Conservation (phyloP, 2,888 invertebrate genomes). For the Drosophila suboccidentalis region DNA sequence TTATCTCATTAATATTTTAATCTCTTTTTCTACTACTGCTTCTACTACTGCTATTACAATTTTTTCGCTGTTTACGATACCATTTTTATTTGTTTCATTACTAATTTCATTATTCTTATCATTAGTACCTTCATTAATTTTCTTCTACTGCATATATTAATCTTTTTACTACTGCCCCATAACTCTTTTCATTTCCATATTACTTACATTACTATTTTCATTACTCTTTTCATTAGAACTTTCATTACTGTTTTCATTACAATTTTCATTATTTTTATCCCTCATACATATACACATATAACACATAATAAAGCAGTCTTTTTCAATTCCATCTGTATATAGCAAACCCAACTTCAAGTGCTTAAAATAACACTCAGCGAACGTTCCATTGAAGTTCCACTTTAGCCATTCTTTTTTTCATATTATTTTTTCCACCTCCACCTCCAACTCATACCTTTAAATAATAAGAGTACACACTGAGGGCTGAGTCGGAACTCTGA, state of each 20-base stretch:
- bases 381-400: slow-evolving; percentile 20
- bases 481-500: slow-evolving; percentile 9
- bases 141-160: too few relatives aligned
- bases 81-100: neutral
- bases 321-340: neutral
- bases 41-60: neutral
- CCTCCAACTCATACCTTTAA: slow-evolving; percentile 19
- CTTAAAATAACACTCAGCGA: slow-evolving; percentile 15
- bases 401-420: slow-evolving; percentile 10
- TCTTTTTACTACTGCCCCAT: too few relatives aligned
- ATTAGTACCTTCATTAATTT: neutral
- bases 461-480: slow-evolving; percentile 12
- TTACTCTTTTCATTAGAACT: neutral
- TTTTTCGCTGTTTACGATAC: neutral
- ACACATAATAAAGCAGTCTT: neutral
- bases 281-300: neutral
- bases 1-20: too few relatives aligned
- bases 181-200: neutral
- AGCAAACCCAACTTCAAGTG: slow-evolving; percentile 3
- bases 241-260: neutral
- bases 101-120: neutral
- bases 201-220: neutral
- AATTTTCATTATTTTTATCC: neutral
- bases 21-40: neutral
- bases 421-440: slow-evolving; percentile 10